Evolutionary conservation across 2,113 vertebrate species (phyloP).

Genomic region (Rallus limicola): DNA sequence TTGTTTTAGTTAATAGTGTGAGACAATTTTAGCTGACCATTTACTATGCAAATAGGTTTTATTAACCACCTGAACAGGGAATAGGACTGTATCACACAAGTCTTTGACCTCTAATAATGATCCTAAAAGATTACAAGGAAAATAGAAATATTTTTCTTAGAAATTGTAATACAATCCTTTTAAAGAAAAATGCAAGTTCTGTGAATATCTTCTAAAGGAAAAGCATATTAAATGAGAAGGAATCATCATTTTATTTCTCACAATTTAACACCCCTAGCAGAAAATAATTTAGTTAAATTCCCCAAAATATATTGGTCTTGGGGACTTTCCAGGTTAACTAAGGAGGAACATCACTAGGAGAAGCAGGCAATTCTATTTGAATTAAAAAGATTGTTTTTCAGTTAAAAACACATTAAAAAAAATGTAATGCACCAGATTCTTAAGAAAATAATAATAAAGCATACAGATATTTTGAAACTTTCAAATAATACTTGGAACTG

Average conservation of each 20-base stretch:
- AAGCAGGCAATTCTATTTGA: neutral
- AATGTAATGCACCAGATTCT: rapidly evolving
- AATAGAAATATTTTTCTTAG: neutral
- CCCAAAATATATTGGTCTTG: neutral
- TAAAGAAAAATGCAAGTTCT: neutral
- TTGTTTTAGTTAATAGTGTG: neutral
- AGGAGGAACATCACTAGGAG: neutral
- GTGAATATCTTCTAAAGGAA: neutral
- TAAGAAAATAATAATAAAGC: neutral
- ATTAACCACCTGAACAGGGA: neutral
- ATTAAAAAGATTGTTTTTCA: neutral
- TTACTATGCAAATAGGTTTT: neutral
- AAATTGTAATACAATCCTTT: neutral
- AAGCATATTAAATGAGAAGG: neutral
- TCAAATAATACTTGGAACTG: neutral
- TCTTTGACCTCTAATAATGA: neutral
- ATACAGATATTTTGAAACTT: neutral
- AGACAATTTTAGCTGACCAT: neutral
- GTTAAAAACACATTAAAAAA: neutral
- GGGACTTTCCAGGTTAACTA: neutral
- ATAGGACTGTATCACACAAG: neutral
- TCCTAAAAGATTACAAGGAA: neutral
- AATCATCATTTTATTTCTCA: neutral
- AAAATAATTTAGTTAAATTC: neutral
- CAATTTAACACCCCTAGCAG: rapidly evolving